Base-by-base conservation (phyloP, 2,888 invertebrate species). In the Rhingia rostrata region DNA sequence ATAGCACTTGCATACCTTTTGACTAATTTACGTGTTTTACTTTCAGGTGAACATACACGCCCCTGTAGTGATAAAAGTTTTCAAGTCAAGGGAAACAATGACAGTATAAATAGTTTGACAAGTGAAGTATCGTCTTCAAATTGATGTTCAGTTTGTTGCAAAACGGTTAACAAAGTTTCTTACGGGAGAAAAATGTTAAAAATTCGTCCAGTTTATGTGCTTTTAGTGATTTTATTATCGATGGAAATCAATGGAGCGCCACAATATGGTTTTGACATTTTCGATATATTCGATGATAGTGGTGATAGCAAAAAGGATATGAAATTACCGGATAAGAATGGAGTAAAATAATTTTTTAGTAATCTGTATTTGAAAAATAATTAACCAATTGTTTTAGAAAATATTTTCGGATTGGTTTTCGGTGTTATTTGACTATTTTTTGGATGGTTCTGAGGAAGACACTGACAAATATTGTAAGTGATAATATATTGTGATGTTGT, bases 401-500 rank as follows among this genome's bases (percentile, higher is more conserved):
- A 9, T 32, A 12, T 41, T 47, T 37, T 32, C 14, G 2, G 37
- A 74, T 82, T 43, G n/a, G 54, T 0, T 70, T 70, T 0, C 87
- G 86, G 75, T 86, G 82, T 84, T n/a, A 87, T 7, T 73, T 5
- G 30, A 41, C 3, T 4, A 87, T 1, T 80, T 86, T 35, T 86
- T 60, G 0, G 77, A 86, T 0, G 77, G 84, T 9, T 78, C 66
- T 1, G 66, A 77, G 4, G 86, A 86, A 22, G 86, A 86, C 0
- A 72, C 78, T 0, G 72, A 82, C 4, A 79, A 86, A 33, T 84
- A 84, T 60, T 84, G 89, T 89, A 86, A 43, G 86, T 22, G 14
- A 2, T 6, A 6, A 33, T n/a, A 30, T 30, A 9, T 3, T 12
- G 45, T 35, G 2, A 33, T n/a, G 4, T 32, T 9, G 7, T 14